phyloP scores from a whole-genome alignment of 1,140 invertebrate species.

The Frieseomelitta varia region DNA sequence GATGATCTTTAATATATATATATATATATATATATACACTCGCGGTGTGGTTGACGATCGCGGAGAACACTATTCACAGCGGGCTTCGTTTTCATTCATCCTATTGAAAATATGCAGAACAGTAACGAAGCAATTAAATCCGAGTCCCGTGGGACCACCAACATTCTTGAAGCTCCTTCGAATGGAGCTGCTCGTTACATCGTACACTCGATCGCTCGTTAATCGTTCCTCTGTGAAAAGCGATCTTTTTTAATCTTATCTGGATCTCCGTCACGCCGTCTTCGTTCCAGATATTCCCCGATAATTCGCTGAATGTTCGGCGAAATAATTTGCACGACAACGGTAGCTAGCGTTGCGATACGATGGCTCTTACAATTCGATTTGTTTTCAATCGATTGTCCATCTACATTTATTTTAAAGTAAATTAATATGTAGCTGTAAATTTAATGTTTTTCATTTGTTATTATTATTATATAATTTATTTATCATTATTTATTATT shows the following conservation, averaged over 20 bases:
- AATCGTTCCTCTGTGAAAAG: background rate
- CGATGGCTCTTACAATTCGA: too few relatives aligned
- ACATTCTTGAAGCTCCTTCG: background rate
- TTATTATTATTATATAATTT: too few relatives aligned
- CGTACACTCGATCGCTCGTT: background rate
- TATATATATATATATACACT: too few relatives aligned
- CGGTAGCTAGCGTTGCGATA: too few relatives aligned
- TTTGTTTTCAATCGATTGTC: too few relatives aligned
- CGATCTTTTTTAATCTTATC: background rate
- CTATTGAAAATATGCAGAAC: background rate
- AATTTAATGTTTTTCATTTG: too few relatives aligned
- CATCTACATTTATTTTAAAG: too few relatives aligned
- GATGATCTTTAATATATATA: background rate
- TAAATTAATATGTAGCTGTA: too few relatives aligned
- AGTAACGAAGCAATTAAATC: constrained; percentile 49
- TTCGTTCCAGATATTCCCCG: too few relatives aligned
- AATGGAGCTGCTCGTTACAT: background rate
- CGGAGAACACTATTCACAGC: constrained; percentile 36
- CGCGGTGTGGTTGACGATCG: background rate
- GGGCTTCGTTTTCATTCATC: constrained; percentile 55
- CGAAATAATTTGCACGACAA: background rate
- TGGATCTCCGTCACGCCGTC: background rate
- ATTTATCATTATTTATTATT: too few relatives aligned
- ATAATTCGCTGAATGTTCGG: background rate
- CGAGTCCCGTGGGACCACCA: background rate